Evolutionary conservation across 2,113 vertebrate genomes (phyloP).

Genomic region (Ia io): DNA sequence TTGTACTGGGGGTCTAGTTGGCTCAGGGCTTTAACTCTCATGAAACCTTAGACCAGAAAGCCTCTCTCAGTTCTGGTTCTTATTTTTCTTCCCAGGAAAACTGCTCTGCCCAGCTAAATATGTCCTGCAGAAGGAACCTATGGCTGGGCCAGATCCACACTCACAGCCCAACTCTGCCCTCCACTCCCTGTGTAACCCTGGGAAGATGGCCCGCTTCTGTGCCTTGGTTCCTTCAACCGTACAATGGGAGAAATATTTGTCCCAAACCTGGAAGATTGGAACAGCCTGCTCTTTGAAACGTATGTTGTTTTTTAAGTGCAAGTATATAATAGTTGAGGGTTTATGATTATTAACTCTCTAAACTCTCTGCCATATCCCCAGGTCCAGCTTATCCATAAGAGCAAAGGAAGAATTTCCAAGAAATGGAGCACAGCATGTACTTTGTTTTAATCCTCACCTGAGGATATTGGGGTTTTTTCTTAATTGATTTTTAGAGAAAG

Average conservation of each 20-base stretch:
- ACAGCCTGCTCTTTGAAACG: not conserved
- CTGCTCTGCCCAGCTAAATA: not conserved
- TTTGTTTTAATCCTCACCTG: not conserved
- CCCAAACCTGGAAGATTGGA: not conserved
- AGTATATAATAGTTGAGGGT: not conserved
- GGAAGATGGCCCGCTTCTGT: not conserved
- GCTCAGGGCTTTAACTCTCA: not conserved
- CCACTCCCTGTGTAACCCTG: not conserved
- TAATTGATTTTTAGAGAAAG: not conserved
- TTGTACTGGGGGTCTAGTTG: not conserved
- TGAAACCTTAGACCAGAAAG: not conserved
- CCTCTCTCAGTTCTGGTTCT: not conserved
- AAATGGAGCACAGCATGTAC: not conserved
- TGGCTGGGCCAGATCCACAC: not conserved
- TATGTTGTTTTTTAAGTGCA: not conserved
- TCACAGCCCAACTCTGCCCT: not conserved
- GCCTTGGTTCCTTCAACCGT: not conserved
- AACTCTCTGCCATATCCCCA: not conserved
- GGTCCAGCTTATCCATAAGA: not conserved
- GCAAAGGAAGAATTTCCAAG: slow-evolving; percentile 1
- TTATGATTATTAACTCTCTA: not conserved
- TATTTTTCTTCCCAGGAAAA: not conserved
- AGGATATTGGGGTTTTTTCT: not conserved
- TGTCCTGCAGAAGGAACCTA: not conserved
- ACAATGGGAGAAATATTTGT: not conserved